A percentile compares a stretch with the other conserved stretches of the same genome.
Evolutionary conservation across 2,888 invertebrate species (phyloP).

Genomic region (Hydriomena furcata): DNA sequence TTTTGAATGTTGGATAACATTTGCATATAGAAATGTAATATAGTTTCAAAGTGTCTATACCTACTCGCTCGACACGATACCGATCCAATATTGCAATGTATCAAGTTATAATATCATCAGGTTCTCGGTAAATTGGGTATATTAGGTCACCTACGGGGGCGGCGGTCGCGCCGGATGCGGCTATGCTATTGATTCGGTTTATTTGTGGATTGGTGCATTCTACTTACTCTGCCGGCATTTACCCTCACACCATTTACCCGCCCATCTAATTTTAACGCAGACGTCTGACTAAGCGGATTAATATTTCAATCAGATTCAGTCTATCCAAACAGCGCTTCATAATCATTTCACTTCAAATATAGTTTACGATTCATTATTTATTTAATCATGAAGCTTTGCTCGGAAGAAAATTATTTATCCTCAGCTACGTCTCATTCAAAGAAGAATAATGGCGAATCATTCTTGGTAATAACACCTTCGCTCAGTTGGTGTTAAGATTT

Average conservation of each 20-base stretch:
- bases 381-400: conserved; percentile 30
- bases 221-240: conserved; percentile 38
- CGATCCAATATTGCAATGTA: conserved; percentile 10
- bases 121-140: conserved; percentile 30
- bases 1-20: too few relatives aligned
- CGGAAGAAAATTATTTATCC: conserved; percentile 41
- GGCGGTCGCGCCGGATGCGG: conserved; percentile 33
- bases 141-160: conserved; percentile 40
- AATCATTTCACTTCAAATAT: conserved; percentile 17
- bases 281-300: conserved; percentile 24
- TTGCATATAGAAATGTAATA: too few relatives aligned
- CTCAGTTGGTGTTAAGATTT: conserved; percentile 74
- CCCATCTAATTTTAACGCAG: conserved; percentile 46
- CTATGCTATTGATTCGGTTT: conserved; percentile 65
- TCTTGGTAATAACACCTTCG: conserved; percentile 70
- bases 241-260: conserved; percentile 39
- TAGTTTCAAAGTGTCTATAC: too few relatives aligned
- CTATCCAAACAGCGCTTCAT: conserved; percentile 15
- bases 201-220: conserved; percentile 64
- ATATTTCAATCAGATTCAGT: conserved; percentile 21
- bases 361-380: conserved; percentile 18
- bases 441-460: conserved; percentile 67
- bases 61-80: neutral
- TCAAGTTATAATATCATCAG: conserved; percentile 26
- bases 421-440: conserved; percentile 51